Percentiles rank a stretch among this genome's conserved stretches.
Evolutionary conservation across 92 coral and sea anemone species (phyloP).

Genomic region (Phenganax subtilis): DNA sequence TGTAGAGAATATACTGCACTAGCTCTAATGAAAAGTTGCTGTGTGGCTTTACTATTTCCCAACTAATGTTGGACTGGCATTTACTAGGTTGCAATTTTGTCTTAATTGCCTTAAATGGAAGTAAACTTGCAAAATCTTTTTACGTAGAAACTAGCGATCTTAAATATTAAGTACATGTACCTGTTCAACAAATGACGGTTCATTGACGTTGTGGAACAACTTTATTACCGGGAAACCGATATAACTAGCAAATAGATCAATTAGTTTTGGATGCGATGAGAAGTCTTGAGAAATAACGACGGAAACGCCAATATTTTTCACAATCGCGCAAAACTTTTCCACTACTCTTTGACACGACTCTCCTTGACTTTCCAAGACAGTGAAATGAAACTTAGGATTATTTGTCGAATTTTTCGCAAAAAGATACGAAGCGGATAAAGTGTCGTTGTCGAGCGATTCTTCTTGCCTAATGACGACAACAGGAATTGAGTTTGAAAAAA

Average conservation of each 20-base stretch:
- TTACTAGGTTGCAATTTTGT: no score
- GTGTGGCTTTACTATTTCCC: no score
- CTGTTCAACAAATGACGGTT: constrained; percentile 6
- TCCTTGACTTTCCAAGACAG: not conserved
- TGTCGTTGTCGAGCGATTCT: not conserved
- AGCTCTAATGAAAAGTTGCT: no score
- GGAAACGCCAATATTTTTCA: constrained; percentile 2
- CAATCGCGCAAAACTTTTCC: constrained; percentile 1
- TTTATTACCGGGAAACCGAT: constrained; percentile 19
- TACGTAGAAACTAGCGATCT: not conserved
- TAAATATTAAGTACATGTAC: not conserved
- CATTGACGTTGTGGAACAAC: not conserved
- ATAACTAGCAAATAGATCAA: constrained; percentile 22
- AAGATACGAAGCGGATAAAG: not conserved
- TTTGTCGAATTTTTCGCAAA: not conserved
- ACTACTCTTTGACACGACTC: not conserved
- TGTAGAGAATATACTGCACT: no score
- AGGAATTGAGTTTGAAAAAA: not conserved
- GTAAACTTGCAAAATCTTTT: not conserved
- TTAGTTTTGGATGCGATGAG: not conserved
- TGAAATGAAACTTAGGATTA: not conserved
- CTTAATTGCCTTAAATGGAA: not conserved
- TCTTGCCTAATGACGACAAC: not conserved
- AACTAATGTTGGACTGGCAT: no score
- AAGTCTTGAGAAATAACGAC: not conserved